Base-by-base conservation (phyloP, 1,140 invertebrate genomes). In the Luehdorfia chinensis region DNA sequence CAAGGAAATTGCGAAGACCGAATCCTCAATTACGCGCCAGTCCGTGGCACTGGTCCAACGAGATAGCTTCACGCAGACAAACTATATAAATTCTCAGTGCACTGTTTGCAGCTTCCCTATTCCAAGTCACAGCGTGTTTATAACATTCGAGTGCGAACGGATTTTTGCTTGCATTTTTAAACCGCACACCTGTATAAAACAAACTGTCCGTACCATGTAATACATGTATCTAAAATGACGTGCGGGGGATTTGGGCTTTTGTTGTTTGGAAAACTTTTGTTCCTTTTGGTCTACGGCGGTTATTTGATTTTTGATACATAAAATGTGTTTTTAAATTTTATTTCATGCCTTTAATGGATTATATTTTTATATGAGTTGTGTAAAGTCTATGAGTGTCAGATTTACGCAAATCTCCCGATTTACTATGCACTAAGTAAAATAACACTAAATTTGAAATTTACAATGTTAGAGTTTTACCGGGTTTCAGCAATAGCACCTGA, bases 121-220 rank as follows among this genome's bases (percentile, higher is more conserved):
- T 64, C 55, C 59, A 69, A 75, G 70, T 68, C 66, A 62, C 51
- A 51, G 46, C 54, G 57, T 79, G 70, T 79, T 75, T 71, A 75
- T 74, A 70, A 55, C 45, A 43, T 53, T 51, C 55, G 64, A 71
- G 64, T 64, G 65, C 50, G 64, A 75, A 66, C 66, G 57, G 66
- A 57, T 76, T 80, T 77, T 79, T 80, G 61, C 53, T 50, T 63
- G 52, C 37, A 55, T 72, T 70, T 78, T 72, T 64, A 67, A 59
- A 55, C 50, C 50, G 56, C 34, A 63, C 62, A 71, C 73, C 68
- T 71, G 66, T 68, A 81, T 75, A 75, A 66, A 55, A 50, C 47
- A 47, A 59, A 59, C 31, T 31, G 47, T 44, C 47, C 50, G 50
- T 30, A 19, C 27, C 0, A 4, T 43, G 39, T 30, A 16, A 30